phyloP scores from a whole-genome alignment of 1,140 invertebrate species.

The Brachionus rubens region DNA sequence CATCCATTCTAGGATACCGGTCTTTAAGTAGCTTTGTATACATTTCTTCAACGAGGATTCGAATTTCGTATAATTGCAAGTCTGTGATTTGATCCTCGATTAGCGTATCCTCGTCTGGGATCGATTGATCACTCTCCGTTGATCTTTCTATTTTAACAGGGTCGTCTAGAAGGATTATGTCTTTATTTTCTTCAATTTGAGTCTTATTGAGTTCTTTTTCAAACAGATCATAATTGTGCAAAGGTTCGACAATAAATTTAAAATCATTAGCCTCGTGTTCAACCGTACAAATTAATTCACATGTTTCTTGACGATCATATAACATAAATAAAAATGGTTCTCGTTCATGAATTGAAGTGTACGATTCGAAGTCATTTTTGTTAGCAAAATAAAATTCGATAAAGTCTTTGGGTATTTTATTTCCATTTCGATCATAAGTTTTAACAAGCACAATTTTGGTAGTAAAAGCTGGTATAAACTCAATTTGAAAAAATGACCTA shows the following conservation, averaged over 20 bases:
- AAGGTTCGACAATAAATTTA: background rate
- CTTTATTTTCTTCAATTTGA: no score
- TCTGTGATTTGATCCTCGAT: background rate
- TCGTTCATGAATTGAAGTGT: constrained; percentile 23
- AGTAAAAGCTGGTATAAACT: background rate
- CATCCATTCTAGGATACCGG: background rate
- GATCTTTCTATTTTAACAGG: background rate
- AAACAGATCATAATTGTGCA: background rate
- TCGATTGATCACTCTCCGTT: background rate
- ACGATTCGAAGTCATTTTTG: background rate
- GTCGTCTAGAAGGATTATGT: background rate
- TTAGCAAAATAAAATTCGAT: constrained; percentile 27
- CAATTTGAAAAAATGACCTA: background rate
- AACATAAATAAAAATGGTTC: constrained; percentile 12
- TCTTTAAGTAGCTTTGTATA: background rate
- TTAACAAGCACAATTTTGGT: background rate
- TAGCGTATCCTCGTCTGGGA: background rate
- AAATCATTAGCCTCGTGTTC: background rate
- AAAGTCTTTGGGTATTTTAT: background rate
- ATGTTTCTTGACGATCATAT: background rate
- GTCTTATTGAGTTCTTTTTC: background rate
- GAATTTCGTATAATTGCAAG: background rate
- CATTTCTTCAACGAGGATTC: constrained; percentile 2
- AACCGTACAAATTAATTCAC: background rate
- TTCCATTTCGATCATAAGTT: background rate